These are phyloP conservation scores for Nicator chloris DNA, from an alignment of 2,113 vertebrate species.

Conservation along the genomic window DNA sequence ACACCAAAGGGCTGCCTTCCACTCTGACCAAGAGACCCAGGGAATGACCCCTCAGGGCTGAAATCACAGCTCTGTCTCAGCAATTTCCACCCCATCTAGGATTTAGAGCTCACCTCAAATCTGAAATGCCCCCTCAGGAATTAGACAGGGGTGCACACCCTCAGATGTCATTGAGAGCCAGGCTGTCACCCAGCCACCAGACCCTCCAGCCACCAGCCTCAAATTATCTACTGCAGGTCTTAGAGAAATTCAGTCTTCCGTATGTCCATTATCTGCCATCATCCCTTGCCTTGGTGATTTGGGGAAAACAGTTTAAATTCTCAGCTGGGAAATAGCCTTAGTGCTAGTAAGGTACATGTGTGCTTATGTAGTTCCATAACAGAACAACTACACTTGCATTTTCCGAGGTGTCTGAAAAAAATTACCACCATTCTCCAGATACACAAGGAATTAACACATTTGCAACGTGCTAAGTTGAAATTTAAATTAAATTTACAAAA, in stretches of 20 bases:
- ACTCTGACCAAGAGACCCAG: neutral
- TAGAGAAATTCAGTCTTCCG: neutral
- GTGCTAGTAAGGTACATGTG: rapidly evolving
- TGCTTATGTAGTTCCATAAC: neutral
- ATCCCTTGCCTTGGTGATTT: neutral
- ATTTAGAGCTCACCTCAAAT: neutral
- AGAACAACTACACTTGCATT: neutral
- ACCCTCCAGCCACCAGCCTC: neutral
- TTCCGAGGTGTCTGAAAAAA: neutral
- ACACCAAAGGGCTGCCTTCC: neutral
- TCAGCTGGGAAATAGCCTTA: neutral
- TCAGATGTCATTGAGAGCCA: neutral
- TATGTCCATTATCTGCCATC: neutral
- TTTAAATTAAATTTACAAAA: neutral
- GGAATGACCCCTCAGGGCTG: neutral
- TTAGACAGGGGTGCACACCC: neutral
- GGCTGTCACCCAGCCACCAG: neutral
- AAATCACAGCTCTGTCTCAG: neutral
- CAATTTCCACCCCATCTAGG: neutral
- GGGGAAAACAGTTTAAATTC: neutral
- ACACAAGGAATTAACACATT: neutral
- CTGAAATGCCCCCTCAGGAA: neutral
- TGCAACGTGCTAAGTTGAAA: neutral
- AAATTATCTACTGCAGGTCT: neutral
- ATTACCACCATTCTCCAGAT: neutral